These are phyloP conservation scores for Diplodus puntazzo DNA, from an alignment of 2,797 vertebrate genomes.

Conservation along the genomic window DNA sequence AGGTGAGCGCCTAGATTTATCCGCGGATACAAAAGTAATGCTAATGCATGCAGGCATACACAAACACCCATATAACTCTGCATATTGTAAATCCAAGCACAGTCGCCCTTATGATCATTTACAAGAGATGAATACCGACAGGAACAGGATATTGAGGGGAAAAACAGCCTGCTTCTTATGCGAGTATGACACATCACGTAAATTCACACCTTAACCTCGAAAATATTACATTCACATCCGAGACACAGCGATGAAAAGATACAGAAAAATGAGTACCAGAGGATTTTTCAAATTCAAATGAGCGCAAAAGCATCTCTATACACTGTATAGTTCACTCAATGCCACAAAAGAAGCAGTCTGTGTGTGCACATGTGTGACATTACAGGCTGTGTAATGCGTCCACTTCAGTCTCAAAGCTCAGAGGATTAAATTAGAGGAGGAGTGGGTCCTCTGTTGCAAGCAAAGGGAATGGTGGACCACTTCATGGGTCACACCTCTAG, in stretches of 20 bases:
- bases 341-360: slow-evolving; percentile 2
- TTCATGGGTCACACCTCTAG: slow-evolving; percentile 63
- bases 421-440: slow-evolving; percentile 79
- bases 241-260: slow-evolving; percentile 2
- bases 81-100: slow-evolving; percentile 41
- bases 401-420: slow-evolving; percentile 74
- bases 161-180: slow-evolving; percentile 26
- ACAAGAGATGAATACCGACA: slow-evolving; percentile 54
- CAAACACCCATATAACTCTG: slow-evolving; percentile 25
- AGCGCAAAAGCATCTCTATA: slow-evolving; percentile 6
- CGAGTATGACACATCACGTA: slow-evolving; percentile 22
- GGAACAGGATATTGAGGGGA: slow-evolving; percentile 23
- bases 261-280: not conserved
- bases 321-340: slow-evolving; percentile 3
- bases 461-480: slow-evolving; percentile 50
- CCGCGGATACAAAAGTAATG: slow-evolving; percentile 45
- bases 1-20: slow-evolving; percentile 62
- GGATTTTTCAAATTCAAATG: slow-evolving; percentile 12
- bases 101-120: slow-evolving; percentile 37
- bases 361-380: not conserved
- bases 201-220: slow-evolving; percentile 37
- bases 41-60: slow-evolving; percentile 38
- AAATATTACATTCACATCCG: slow-evolving; percentile 17
- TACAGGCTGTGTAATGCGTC: slow-evolving; percentile 25
- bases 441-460: slow-evolving; percentile 49